Evolutionary conservation across 1,140 invertebrate species (phyloP).

Genomic region (Varroa destructor): DNA sequence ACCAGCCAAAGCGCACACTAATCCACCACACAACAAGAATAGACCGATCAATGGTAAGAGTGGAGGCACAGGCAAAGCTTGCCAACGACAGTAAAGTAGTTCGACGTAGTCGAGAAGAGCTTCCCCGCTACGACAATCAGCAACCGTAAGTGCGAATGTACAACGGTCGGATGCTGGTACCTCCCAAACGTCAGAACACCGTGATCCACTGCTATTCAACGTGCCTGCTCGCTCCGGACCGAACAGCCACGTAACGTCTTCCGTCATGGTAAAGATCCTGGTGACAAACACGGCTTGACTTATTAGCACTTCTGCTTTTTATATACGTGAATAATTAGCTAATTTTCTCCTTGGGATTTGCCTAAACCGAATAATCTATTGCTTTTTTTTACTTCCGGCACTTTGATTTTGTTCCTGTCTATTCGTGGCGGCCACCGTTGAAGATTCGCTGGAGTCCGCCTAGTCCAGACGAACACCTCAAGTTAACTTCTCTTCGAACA

Average conservation of each 20-base stretch:
- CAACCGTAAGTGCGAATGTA: background rate
- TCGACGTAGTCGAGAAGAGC: slow-evolving; percentile 19
- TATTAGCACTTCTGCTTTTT: no score
- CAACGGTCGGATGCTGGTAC: background rate
- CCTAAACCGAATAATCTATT: no score
- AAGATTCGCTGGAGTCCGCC: no score
- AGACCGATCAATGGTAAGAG: background rate
- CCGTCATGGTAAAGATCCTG: background rate
- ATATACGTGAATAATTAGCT: no score
- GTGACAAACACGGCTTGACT: no score
- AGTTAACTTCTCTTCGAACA: no score
- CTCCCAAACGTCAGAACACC: slow-evolving; percentile 25
- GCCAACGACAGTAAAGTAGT: slow-evolving; percentile 7
- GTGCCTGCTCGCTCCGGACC: background rate
- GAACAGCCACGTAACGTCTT: slow-evolving; percentile 5
- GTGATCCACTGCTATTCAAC: background rate
- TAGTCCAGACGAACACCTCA: no score
- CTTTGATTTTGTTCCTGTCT: no score
- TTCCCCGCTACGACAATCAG: slow-evolving; percentile 14
- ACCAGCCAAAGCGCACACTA: slow-evolving; percentile 10
- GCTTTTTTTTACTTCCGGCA: no score
- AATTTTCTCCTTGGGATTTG: no score
- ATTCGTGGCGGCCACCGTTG: no score
- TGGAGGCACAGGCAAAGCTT: background rate
- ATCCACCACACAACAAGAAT: background rate